Conservation (phyloP, 2,888 invertebrate species). For the Melipona bicolor region DNA sequence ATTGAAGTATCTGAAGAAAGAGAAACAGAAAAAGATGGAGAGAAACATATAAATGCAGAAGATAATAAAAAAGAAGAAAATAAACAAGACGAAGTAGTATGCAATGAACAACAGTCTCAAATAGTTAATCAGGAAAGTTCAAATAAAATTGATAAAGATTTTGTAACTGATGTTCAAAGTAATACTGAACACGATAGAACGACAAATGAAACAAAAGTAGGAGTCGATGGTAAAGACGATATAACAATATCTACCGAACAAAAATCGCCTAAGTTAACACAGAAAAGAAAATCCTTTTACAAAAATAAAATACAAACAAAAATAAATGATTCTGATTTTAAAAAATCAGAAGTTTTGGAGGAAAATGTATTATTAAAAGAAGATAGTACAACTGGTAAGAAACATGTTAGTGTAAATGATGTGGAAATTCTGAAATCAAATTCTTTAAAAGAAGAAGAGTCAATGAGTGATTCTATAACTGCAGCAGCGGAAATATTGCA, state of each 20-base stretch:
- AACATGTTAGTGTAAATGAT: not conserved
- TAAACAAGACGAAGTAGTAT: not conserved
- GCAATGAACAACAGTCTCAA: not conserved
- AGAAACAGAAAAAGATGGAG: not conserved
- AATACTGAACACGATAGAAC: not conserved
- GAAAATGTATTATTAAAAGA: not conserved
- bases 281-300: not conserved
- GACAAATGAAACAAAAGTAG: not conserved
- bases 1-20: not conserved
- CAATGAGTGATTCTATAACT: constrained; percentile 27
- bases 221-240: not conserved
- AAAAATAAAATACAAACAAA: not conserved
- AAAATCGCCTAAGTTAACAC: not conserved
- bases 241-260: not conserved
- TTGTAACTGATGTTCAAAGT: constrained; percentile 4
- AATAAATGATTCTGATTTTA: not conserved
- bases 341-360: not conserved
- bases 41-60: not conserved
- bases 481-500: constrained; percentile 41
- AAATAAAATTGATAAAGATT: not conserved
- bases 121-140: not conserved
- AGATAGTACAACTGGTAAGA: not conserved
- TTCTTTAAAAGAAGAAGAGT: not conserved
- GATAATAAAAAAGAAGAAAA: not conserved
- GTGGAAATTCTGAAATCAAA: not conserved